Base-by-base conservation (phyloP, 2,888 invertebrate genomes). In the Hyposoter dolosus region DNA sequence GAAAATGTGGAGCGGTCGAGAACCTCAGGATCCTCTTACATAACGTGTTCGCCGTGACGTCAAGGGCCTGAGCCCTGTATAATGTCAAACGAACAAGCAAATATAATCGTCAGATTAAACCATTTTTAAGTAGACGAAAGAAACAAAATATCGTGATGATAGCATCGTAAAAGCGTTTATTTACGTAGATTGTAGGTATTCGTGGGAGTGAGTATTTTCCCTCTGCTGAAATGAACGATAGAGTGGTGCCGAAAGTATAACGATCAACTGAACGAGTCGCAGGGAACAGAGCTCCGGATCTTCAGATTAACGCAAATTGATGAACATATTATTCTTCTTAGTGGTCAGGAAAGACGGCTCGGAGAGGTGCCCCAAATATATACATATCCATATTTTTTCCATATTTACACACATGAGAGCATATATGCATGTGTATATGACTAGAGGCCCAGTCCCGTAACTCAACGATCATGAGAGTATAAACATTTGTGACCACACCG, bases 401-500 rank as follows among this genome's bases (percentile, higher is more conserved):
- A 4, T 32, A 40, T 40, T 63, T 12, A 28, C 53, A 50, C 56
- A 50, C 50, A 47, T 65, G 32, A 17, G 63, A 28, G n/a, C 47
- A 47, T 74, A 23, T 65, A 76, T 76, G 65, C 40, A 78, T 69
- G 43, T 53, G 71, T 12, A 56, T 56, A 56, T 35, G 68, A 56
- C 65, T 74, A 53, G 28, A 28, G 53, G 47, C 68, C 68, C 78
- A 83, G 86, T 86, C 76, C 86, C 86, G 86, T 83, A 86, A 86
- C 50, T 23, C 43, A 68, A 60, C 65, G 28, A 65, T 35, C 75
- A 60, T 65, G 71, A 53, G 15, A 50, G 47, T 71, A 77, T 82
- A 71, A 78, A 85, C 75, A 79, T 79, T 79, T 71, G 71, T 79
- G 71, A 79, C 56, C 56, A 78, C 78, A 53, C 68, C 56, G 17